phyloP scores from a whole-genome alignment of 1,140 invertebrate species.

The Pissodes strobi region DNA sequence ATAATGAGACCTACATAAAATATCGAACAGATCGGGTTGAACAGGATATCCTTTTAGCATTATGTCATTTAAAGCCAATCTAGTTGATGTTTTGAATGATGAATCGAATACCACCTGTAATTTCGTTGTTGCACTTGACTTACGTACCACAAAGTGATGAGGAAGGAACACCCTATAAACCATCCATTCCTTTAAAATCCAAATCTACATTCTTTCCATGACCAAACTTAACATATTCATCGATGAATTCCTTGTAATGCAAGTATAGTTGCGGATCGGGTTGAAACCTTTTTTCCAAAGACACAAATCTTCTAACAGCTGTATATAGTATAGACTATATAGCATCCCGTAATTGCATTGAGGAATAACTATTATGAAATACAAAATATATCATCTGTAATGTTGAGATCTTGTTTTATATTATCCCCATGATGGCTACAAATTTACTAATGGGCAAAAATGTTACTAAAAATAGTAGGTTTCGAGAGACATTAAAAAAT shows the following conservation, averaged over 20 bases:
- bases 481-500: too few relatives aligned
- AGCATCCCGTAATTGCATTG: too few relatives aligned
- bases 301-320: background rate
- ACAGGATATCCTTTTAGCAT: background rate
- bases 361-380: too few relatives aligned
- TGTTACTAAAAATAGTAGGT: too few relatives aligned
- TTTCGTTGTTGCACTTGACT: background rate
- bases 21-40: background rate
- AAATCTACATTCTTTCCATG: background rate
- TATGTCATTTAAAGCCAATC: background rate
- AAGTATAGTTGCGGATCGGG: background rate
- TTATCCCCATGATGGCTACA: too few relatives aligned
- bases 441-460: too few relatives aligned
- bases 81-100: background rate
- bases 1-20: background rate
- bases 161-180: background rate
- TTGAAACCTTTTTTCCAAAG: background rate
- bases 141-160: background rate
- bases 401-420: too few relatives aligned
- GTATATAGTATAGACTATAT: too few relatives aligned
- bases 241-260: too few relatives aligned
- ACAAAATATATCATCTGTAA: too few relatives aligned
- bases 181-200: background rate
- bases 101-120: background rate
- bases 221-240: too few relatives aligned